Base-by-base conservation (phyloP, 2,113 vertebrate genomes). In the Chaetops frenatus region DNA sequence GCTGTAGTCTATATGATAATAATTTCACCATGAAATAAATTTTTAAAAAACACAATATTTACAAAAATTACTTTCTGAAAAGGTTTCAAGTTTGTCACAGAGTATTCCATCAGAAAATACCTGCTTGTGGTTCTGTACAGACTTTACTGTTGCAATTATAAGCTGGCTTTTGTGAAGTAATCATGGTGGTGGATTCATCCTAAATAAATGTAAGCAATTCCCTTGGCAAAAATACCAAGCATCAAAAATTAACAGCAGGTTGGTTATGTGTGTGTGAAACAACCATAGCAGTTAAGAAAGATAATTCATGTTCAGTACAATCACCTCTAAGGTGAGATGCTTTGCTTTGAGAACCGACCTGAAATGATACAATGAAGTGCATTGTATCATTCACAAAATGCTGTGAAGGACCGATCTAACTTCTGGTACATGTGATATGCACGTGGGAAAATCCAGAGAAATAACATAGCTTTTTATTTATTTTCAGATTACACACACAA, bases 181-280 rank as follows among this genome's bases (percentile, higher is more conserved):
- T 47, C 1, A 2, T 60, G 40, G 11, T 2, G 10, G 19, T 42
- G 38, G 31, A 50, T 61, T 27, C 0, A 28, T 81, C 8, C 2
- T 51, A 40, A 81, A 60, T 65, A 54, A 40, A 45, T 65, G 15
- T 57, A 81, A 81, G 35, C 13, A 56, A 14, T 61, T 84, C 10
- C 38, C 21, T 67, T 87, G 22, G 20, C 42, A 94, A 62, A 81
- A 94, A 50, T 62, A 71, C 5, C 7, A 51, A 42, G 21, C 25
- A 62, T 67, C 8, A 76, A 36, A 90, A 74, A 38, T 67, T 18
- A 92, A 70, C 22, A 65, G 44, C n/a, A 45, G 20, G 4, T 70
- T 88, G 42, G 13, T 60, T 82, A 9, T 45, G 7, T 58, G 11
- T 42, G 19, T 51, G n/a, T 69, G 15, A 73, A 86, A 53, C 50